Evolutionary conservation across 2,113 vertebrate species (phyloP).

Genomic region (Leptodactylus fuscus): DNA sequence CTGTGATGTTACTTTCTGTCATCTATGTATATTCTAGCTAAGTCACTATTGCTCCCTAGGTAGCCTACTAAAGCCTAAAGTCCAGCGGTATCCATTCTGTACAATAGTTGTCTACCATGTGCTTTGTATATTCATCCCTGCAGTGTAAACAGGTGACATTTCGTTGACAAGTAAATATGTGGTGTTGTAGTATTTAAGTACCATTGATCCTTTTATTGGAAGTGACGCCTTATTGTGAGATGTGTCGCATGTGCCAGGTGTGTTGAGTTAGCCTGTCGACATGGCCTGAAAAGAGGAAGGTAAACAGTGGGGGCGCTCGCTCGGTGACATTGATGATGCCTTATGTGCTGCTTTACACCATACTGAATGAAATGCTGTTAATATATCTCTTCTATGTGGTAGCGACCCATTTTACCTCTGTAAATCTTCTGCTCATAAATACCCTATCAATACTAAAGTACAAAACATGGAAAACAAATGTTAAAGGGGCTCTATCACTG

Average conservation of each 20-base stretch:
- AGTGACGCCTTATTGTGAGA: background rate
- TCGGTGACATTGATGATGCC: background rate
- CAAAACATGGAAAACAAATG: too few species aligned
- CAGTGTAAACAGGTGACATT: background rate
- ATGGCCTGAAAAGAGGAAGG: background rate
- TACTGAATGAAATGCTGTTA: background rate
- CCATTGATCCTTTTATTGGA: background rate
- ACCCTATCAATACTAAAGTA: too few species aligned
- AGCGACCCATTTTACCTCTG: too few species aligned
- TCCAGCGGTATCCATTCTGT: background rate
- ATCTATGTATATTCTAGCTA: too few species aligned
- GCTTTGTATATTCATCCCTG: background rate
- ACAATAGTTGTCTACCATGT: background rate
- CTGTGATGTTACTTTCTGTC: too few species aligned
- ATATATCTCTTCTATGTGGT: background rate
- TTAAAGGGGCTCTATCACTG: too few species aligned
- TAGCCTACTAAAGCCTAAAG: too few species aligned
- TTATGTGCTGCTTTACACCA: background rate
- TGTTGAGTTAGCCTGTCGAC: conserved; percentile 6
- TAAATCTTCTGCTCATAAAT: too few species aligned
- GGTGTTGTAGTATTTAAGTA: background rate
- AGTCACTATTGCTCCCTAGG: too few species aligned
- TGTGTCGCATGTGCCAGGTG: conserved; percentile 34
- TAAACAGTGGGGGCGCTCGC: background rate
- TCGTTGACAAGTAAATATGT: background rate